Evolutionary conservation across 2,888 invertebrate species (phyloP), one percentile per base, ranked within the genome.

Genomic region (Drosophila longiperda): DNA sequence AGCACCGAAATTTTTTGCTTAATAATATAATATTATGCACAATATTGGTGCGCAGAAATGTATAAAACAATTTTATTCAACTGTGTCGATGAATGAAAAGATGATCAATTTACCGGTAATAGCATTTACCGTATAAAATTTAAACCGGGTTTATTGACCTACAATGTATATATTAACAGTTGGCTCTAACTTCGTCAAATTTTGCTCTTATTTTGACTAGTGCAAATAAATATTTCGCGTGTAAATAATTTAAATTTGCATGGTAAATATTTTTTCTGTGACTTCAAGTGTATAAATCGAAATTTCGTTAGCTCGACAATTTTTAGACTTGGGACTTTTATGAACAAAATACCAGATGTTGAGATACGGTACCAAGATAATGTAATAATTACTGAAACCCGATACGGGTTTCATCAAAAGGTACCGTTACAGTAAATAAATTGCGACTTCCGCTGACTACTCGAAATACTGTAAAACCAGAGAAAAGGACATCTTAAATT

Each of bases 181-280:
- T 29, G 29, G 15, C 34, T 29, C 23, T 45, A 53, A 49, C 26
- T 26, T 69, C 0, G 42, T 33, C 9, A 15, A 38, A 26, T 33
- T 38, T 6, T 15, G 32, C n/a, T 7, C 32, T 12, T 55, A 42
- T 63, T 23, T 58, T 38, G 29, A 29, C 5, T 26, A 45, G 58
- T 20, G 33, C 55, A 48, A 54, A 50, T 40, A 38, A 50, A 32
- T 42, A 49, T 36, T 26, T 11, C 1, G 32, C 50, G 29, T 26
- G 26, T 33, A 54, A n/a, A 29, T 38, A 45, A 58, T 48, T 50
- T 54, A 32, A 40, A 29, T 71, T 77, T 77, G 38, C 53, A 45
- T 59, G 49, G 26, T 48, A 40, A 77, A 52, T 55, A 66, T n/a
- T 59, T 76, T 65, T 38, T 32, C 33, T n/a, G 34, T 34, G 3